Conservation (phyloP, 2,888 invertebrate species). For the Diarsia rubi region DNA sequence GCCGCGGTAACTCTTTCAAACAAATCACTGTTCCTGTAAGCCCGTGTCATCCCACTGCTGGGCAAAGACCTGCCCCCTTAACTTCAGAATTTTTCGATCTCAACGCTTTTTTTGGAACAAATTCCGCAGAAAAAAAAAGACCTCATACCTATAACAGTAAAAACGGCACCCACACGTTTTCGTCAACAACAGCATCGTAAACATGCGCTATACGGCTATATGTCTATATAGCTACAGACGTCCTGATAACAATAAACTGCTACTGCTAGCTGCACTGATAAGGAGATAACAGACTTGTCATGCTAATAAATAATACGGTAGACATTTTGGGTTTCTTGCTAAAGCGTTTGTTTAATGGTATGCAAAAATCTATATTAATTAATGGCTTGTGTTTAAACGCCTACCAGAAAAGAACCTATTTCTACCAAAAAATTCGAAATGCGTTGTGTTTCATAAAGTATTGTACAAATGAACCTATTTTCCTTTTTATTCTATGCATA, state of each 20-base stretch:
- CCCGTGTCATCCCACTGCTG: too few species aligned
- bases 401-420: too few species aligned
- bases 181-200: not conserved
- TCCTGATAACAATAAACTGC: slow-evolving; percentile 12
- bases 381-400: too few species aligned
- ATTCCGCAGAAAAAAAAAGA: not conserved
- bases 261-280: slow-evolving; percentile 20
- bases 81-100: too few species aligned
- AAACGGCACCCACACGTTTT: not conserved
- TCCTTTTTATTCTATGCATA: too few species aligned
- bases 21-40: too few species aligned
- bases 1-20: too few species aligned
- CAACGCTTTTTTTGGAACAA: too few species aligned
- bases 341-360: not conserved
- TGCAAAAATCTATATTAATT: not conserved
- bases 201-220: not conserved
- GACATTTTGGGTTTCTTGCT: not conserved
- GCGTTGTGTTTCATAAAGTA: too few species aligned
- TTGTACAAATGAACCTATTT: too few species aligned
- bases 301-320: not conserved
- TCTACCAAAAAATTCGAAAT: too few species aligned
- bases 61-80: too few species aligned
- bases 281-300: slow-evolving; percentile 15
- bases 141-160: not conserved
- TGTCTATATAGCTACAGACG: not conserved